Percentiles rank a stretch among this genome's conserved stretches.
Conservation (phyloP, 2,113 vertebrate genomes). For the Daphoenositta chrysoptera region DNA sequence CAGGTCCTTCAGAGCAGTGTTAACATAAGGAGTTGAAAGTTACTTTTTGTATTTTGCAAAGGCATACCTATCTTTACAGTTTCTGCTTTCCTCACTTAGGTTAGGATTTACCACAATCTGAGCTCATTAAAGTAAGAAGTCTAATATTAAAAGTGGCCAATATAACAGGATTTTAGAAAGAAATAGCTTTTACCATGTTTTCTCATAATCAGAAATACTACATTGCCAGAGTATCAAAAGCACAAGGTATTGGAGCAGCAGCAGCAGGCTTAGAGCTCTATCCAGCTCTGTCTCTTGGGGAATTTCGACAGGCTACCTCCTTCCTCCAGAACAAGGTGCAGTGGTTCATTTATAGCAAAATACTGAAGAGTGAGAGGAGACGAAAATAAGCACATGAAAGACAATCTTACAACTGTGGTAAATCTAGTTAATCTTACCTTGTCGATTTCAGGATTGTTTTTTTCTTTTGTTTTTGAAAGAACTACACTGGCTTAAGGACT, state of each 20-base stretch:
- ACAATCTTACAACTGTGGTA: neutral
- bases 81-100: neutral
- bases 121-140: neutral
- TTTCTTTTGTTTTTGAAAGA: neutral
- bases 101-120: neutral
- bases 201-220: neutral
- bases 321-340: neutral
- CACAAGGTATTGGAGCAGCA: neutral
- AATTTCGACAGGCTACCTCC: neutral
- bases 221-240: neutral
- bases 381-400: neutral
- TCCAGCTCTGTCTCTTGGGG: neutral
- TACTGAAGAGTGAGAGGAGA: neutral
- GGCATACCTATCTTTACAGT: neutral
- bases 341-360: neutral
- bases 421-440: neutral
- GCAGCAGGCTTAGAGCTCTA: neutral
- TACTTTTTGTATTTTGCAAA: neutral
- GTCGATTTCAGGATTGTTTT: neutral
- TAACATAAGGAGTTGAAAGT: neutral
- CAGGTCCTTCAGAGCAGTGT: neutral
- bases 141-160: neutral
- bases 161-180: neutral
- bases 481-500: neutral
- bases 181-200: neutral